Percentiles rank a stretch among this genome's conserved stretches.
Evolutionary conservation across 2,113 vertebrate genomes (phyloP).

Genomic region (Corapipo altera): DNA sequence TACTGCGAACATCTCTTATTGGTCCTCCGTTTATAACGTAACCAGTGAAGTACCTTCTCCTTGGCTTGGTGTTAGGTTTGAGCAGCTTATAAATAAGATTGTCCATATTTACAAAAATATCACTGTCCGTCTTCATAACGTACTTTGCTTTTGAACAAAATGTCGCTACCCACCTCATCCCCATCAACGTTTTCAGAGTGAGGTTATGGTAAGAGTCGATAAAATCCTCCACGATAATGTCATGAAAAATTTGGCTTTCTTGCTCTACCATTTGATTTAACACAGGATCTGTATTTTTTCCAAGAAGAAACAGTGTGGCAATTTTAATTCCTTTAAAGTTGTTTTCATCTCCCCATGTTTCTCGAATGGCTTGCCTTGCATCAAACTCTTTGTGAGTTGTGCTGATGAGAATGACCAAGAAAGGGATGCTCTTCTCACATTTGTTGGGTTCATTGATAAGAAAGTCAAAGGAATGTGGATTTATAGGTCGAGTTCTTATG

Average conservation of each 20-base stretch:
- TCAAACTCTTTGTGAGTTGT: constrained; percentile 98
- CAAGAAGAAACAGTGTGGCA: constrained; percentile 92
- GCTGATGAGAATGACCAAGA: constrained; percentile 96
- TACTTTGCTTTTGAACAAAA: constrained; percentile 98
- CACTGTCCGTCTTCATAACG: constrained; percentile 98
- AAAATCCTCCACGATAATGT: constrained; percentile 97
- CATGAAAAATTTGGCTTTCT: constrained; percentile 98
- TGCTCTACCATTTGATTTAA: constrained; percentile 99
- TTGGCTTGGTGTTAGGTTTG: constrained; percentile 93
- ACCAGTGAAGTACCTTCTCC: constrained; percentile 94
- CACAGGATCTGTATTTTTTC: constrained; percentile 86
- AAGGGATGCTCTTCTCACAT: constrained; percentile 86
- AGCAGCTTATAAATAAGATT: constrained; percentile 97
- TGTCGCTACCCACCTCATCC: constrained; percentile 96
- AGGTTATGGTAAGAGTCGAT: constrained; percentile 98
- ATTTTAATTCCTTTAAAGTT: constrained; percentile 89
- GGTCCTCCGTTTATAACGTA: constrained; percentile 96
- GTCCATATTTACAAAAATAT: constrained; percentile 99
- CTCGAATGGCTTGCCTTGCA: constrained; percentile 94
- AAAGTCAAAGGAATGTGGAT: constrained; percentile 93
- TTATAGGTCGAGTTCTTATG: constrained; percentile 94
- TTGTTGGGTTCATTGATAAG: constrained; percentile 96
- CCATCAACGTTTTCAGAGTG: constrained; percentile 97
- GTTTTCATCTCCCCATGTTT: constrained; percentile 98
- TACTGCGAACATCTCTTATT: constrained; percentile 96